These are phyloP conservation scores for Nycticryphes semicollaris DNA, from an alignment of 2,113 vertebrate species.

Conservation along the genomic window DNA sequence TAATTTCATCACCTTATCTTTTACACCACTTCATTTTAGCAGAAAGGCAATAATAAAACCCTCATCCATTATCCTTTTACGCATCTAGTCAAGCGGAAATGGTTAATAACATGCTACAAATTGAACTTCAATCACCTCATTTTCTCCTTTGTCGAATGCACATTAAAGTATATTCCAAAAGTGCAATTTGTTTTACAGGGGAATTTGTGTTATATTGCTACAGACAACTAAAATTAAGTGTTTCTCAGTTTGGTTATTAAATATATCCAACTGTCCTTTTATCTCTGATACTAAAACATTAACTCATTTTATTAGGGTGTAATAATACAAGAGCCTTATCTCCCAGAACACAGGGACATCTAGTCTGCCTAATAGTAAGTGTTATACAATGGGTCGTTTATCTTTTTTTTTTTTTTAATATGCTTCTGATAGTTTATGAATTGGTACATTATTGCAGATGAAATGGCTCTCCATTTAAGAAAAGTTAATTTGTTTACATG, in stretches of 20 bases:
- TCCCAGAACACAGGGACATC: conserved; percentile 78
- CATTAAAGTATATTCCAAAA: conserved; percentile 85
- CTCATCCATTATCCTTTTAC: conserved; percentile 99
- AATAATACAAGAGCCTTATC: conserved; percentile 81
- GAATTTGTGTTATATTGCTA: conserved; percentile 82
- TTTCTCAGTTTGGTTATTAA: conserved; percentile 83
- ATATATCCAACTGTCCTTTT: conserved; percentile 82
- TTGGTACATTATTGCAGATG: conserved; percentile 75
- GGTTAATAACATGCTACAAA: conserved; percentile 99
- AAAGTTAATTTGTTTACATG: conserved; percentile 83
- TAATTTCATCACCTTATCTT: conserved; percentile 99
- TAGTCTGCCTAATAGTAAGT: conserved; percentile 75
- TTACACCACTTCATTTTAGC: conserved; percentile 98
- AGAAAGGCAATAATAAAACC: conserved; percentile 99
- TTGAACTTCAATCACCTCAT: conserved; percentile 99
- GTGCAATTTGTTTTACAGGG: conserved; percentile 84
- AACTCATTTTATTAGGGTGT: conserved; percentile 79
- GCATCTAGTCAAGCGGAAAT: conserved; percentile 96
- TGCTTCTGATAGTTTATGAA: conserved; percentile 77
- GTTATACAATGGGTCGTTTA: conserved; percentile 77
- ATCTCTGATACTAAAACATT: conserved; percentile 83
- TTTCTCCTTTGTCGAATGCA: conserved; percentile 86
- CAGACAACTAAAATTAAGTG: conserved; percentile 82
- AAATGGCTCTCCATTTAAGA: conserved; percentile 79
- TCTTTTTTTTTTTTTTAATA: conserved; percentile 63